Base-by-base conservation (phyloP, 1,140 invertebrate genomes). In the Cyclargus thomasi region DNA sequence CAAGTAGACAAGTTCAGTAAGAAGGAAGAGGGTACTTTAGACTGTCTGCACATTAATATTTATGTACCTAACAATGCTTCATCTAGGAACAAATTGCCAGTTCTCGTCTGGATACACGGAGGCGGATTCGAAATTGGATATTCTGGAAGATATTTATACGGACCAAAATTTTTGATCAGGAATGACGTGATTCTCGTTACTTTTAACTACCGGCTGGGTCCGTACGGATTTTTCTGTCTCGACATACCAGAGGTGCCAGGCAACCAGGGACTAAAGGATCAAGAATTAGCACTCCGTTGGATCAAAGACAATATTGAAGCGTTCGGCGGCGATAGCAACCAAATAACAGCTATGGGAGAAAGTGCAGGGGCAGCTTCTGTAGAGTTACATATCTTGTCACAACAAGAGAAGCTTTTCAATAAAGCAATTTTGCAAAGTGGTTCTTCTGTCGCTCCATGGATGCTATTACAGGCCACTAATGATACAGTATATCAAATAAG, bases 41-140 rank as follows among this genome's bases (percentile, higher is more conserved):
- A 82, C 62, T 85, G 83, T 59, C 76, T 88, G 0, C 79, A 74
- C 64, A 20, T 86, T n/a, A 88, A 86, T 59, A 75, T 88, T 4
- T 85, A 79, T 57, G 82, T 80, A 0, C 86, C 86, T 0, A 76
- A 78, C 35, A 68, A 67, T 23, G 79, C 77, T 11, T 71, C 63
- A 2, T 57, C 68, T 1, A 63, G 64, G 62, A 79, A 79, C 20
- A 73, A 64, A 63, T 63, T 80, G 2, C 93, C 95, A 0, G 95
- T 96, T 0, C 91, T 96, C 81, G 91, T 96, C 3, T 96, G 91
- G 85, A 93, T 96, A 29, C 93, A 95, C 78, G 95, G 95, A 2
- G 95, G 95, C 21, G 92, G 83, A 39, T 94, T 95, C 73, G 75
- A 83, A 5, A 68, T 78, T 14, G 93, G 93, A 1, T 93, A 92